Percentiles rank a stretch among this genome's conserved stretches.
Evolutionary conservation across 35 echinoderm and acorn worm species (phyloP).

Genomic region (Apostichopus californicus): DNA sequence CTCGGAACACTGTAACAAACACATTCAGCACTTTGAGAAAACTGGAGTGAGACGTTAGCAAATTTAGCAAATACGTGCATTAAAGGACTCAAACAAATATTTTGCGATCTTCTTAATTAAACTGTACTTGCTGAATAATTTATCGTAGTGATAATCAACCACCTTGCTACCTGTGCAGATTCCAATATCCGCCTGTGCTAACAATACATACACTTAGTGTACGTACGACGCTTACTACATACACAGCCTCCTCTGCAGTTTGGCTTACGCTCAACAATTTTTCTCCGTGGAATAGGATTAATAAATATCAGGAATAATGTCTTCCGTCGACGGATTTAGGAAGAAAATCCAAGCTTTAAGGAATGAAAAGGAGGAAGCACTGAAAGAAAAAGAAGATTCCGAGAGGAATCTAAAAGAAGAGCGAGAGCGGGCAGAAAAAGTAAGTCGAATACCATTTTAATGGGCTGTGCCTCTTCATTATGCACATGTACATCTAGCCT

Average conservation of each 20-base stretch:
- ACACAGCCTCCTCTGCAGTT: neutral
- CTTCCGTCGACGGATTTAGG: constrained; percentile 2
- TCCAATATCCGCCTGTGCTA: too few species aligned
- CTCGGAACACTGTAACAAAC: neutral
- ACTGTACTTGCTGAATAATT: too few species aligned
- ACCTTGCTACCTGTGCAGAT: too few species aligned
- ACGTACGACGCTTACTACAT: neutral
- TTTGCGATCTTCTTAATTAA: too few species aligned
- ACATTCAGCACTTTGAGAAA: neutral
- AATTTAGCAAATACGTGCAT: too few species aligned
- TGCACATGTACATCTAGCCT: neutral
- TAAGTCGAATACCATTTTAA: constrained; percentile 12
- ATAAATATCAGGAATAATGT: constrained; percentile 24
- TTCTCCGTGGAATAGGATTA: neutral
- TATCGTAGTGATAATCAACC: too few species aligned
- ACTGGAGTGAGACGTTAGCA: neutral
- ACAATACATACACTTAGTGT: too few species aligned
- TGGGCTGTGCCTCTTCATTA: neutral
- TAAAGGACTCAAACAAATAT: too few species aligned
- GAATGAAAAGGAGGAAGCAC: constrained; percentile 23
- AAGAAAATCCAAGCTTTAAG: constrained; percentile 43
- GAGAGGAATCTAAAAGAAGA: constrained; percentile 9
- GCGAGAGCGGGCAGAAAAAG: neutral
- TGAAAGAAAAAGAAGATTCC: neutral
- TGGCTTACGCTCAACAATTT: neutral